Evolutionary conservation across 2,888 invertebrate genomes (phyloP), one percentile per base, ranked within the genome.

Genomic region (Standfussiana lucernea): DNA sequence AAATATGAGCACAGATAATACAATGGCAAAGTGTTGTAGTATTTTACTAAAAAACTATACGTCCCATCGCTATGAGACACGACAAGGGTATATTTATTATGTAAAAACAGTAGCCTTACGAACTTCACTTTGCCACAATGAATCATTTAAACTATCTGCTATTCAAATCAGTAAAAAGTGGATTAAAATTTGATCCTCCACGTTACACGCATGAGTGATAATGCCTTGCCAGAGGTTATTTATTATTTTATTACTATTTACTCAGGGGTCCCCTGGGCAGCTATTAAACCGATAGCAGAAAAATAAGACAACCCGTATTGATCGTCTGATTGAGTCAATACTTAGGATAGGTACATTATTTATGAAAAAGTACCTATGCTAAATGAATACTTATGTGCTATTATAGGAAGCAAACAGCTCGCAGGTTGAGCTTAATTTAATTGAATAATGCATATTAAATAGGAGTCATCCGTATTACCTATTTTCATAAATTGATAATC

Each of bases 1-100:
- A n/a, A n/a, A n/a, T n/a, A 37, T 24, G 8, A 45, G n/a, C 35
- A 83, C 68, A 81, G 79, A 70, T 50, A 40, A 18, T 35, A 61
- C 0, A 47, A 56, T 47, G 6, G n/a, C 24, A 53, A 28, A 59
- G 24, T 47, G 21, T 53, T 42, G 13, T 40, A 8, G 15, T 42
- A 32, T 35, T 53, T 56, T 15, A 32, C 28, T 42, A 11, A n/a
- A 65, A 53, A 61, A 10, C 10, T 2, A 32, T 53, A 71, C 11
- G 32, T 24, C 5, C 2, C 21, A 28, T 24, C 15, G 8, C 15
- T 37, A 2, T 2, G n/a, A 11, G 8, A 42, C 11, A 11, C 18
- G 40, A 21, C 21, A 37, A 37, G 24, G 37, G 62, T 28, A 61
- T 24, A n/a, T 40, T 13, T 47, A 47, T 28, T 28, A 56, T 56